phyloP scores from a whole-genome alignment of 2,113 vertebrate species.

The Camelus dromedarius region DNA sequence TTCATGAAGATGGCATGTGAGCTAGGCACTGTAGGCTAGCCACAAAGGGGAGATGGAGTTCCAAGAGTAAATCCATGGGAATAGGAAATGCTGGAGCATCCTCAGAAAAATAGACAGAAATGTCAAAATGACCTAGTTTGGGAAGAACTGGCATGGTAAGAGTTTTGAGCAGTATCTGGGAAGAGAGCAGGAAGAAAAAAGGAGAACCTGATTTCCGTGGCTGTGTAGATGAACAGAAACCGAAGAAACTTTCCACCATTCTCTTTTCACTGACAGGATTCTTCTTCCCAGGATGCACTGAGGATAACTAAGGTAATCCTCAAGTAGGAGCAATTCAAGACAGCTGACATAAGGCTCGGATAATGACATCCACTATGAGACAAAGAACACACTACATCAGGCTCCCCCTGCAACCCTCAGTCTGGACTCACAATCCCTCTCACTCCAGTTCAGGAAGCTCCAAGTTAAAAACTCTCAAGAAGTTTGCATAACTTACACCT shows the following conservation, averaged over 20 bases:
- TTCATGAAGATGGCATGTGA: background rate
- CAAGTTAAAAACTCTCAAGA: background rate
- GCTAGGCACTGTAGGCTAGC: background rate
- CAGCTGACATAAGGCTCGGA: background rate
- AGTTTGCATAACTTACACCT: background rate
- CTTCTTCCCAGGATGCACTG: background rate
- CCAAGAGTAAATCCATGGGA: background rate
- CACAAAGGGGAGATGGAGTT: background rate
- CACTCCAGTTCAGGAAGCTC: background rate
- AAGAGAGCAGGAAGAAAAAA: background rate
- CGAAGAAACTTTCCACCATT: conserved; percentile 28
- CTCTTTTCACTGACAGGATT: conserved; percentile 26
- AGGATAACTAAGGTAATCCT: conserved; percentile 29
- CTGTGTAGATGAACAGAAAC: background rate
- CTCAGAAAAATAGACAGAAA: background rate
- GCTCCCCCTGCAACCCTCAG: background rate
- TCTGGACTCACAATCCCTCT: background rate
- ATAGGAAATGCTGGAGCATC: background rate
- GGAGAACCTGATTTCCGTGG: background rate
- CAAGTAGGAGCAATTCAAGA: background rate
- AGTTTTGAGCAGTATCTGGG: conserved; percentile 1
- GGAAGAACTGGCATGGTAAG: background rate
- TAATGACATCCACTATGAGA: background rate
- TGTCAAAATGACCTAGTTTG: background rate
- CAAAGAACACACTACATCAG: background rate